phyloP scores from a whole-genome alignment of 2,888 invertebrate species.

The Mayetiola destructor region DNA sequence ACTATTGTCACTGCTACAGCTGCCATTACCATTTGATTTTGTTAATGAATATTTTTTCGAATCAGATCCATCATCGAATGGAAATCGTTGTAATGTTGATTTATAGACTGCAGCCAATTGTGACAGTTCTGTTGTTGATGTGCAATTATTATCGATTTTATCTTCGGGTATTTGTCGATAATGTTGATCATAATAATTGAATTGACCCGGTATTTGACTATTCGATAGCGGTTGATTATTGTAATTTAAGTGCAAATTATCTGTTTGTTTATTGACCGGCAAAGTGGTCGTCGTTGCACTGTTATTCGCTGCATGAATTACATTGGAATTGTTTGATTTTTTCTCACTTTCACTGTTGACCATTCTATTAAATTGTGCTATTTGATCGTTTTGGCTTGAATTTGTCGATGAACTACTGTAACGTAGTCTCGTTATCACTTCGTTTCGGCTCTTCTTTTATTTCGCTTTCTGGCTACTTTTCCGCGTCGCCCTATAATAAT shows the following conservation, averaged over 20 bases:
- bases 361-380: no score
- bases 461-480: no score
- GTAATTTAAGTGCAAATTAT: not conserved
- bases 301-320: not conserved
- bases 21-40: slow-evolving; percentile 4
- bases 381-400: no score
- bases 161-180: not conserved
- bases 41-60: not conserved
- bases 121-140: not conserved
- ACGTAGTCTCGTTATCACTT: no score
- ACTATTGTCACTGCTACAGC: not conserved
- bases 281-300: not conserved
- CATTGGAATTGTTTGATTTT: slow-evolving; percentile 19
- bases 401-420: no score
- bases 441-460: no score
- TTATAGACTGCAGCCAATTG: not conserved
- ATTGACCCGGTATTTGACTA: slow-evolving; percentile 9
- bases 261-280: not conserved
- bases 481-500: no score
- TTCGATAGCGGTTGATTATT: not conserved
- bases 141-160: not conserved
- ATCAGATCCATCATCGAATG: slow-evolving; percentile 2
- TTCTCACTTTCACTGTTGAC: slow-evolving; percentile 76
- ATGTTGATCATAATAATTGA: slow-evolving; percentile 6
- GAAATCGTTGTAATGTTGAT: not conserved